These are phyloP conservation scores for Drosophila nr. perissopoda DNA, from an alignment of 2,888 invertebrate genomes.

Conservation along the genomic window DNA sequence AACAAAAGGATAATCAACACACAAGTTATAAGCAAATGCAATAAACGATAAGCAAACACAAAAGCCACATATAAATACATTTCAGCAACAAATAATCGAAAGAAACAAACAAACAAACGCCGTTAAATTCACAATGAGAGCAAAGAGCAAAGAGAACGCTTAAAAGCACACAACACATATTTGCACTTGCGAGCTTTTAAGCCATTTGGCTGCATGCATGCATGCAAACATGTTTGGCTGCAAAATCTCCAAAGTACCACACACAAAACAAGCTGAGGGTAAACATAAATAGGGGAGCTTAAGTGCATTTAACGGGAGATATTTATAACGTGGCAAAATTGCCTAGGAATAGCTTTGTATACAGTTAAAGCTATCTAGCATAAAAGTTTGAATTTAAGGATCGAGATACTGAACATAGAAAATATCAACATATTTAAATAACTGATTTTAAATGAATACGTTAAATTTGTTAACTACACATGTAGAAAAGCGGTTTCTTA, in stretches of 20 bases:
- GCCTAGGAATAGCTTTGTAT: not conserved
- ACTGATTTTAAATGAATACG: too few species aligned
- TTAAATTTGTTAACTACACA: too few species aligned
- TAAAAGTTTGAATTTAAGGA: not conserved
- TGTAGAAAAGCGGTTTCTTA: too few species aligned
- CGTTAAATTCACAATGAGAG: constrained; percentile 1
- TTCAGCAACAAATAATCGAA: constrained; percentile 8
- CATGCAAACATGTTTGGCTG: constrained; percentile 11
- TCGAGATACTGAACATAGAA: not conserved
- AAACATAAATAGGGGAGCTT: constrained; percentile 28
- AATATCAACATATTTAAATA: not conserved
- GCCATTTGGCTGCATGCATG: constrained; percentile 20
- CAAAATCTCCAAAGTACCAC: constrained; percentile 6
- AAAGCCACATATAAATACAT: constrained; percentile 29
- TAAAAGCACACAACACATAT: constrained; percentile 42
- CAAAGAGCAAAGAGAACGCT: constrained; percentile 9
- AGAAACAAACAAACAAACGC: constrained; percentile 10
- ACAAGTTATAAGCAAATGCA: constrained; percentile 37
- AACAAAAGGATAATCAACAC: constrained; percentile 53
- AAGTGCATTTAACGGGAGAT: not conserved
- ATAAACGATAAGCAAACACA: constrained; percentile 31
- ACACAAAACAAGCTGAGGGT: not conserved
- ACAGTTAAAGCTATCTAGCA: not conserved
- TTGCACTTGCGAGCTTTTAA: constrained; percentile 37
- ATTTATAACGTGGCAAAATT: not conserved